Percentiles rank a stretch among this genome's conserved stretches.
phyloP scores from a whole-genome alignment of 2,113 vertebrate species.

The Zosterops pallidus region DNA sequence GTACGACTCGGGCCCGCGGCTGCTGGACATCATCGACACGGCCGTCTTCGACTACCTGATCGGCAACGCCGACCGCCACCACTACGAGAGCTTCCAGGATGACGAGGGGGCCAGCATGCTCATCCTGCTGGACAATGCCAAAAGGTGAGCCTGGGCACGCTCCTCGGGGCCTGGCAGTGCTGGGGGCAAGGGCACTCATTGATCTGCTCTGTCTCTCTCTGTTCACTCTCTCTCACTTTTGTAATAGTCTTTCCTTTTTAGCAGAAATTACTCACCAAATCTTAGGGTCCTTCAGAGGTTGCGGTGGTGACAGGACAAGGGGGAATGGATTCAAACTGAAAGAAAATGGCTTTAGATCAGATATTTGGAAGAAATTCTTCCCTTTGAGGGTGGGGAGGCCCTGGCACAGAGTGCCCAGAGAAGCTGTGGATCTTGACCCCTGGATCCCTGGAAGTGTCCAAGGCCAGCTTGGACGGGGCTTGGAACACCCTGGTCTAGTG shows the following conservation, averaged over 20 bases:
- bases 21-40: constrained; percentile 94
- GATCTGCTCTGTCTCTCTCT: background rate
- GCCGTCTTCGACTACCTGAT: constrained; percentile 96
- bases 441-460: background rate
- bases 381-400: accelerated
- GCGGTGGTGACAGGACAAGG: background rate
- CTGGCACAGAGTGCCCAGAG: background rate
- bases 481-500: accelerated
- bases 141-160: constrained; percentile 78
- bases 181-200: accelerated
- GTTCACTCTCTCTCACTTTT: background rate
- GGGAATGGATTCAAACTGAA: background rate
- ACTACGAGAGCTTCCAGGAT: constrained; percentile 98
- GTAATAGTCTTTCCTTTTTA: background rate
- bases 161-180: background rate
- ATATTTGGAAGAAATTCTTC: background rate
- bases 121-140: constrained; percentile 96
- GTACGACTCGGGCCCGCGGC: constrained; percentile 91
- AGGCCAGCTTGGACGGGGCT: accelerated
- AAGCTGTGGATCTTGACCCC: background rate
- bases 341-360: background rate
- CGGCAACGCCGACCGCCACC: constrained; percentile 95
- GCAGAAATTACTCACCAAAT: background rate
- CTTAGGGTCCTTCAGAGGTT: background rate
- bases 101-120: constrained; percentile 98